These are phyloP conservation scores for Eleginops maclovinus DNA, from an alignment of 2,113 vertebrate species.

Conservation along the genomic window DNA sequence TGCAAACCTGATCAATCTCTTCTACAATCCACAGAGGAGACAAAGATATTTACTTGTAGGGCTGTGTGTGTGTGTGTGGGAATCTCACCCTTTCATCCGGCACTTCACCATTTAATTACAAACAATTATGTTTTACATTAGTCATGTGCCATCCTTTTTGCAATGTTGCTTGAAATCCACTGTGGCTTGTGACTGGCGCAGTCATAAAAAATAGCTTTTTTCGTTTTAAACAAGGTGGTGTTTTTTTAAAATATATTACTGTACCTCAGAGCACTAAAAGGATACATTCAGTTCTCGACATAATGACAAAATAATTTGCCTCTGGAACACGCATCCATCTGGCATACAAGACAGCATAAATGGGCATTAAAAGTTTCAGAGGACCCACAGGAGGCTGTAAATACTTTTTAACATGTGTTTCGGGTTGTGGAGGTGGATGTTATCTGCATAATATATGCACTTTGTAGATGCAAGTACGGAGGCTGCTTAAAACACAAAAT, in stretches of 20 bases:
- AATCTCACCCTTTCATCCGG: slow-evolving; percentile 12
- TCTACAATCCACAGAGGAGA: slow-evolving; percentile 20
- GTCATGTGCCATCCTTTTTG: slow-evolving; percentile 10
- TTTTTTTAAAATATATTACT: slow-evolving; percentile 57
- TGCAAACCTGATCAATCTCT: slow-evolving; percentile 38
- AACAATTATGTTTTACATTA: slow-evolving; percentile 46
- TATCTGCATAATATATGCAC: slow-evolving; percentile 39
- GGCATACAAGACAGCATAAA: slow-evolving; percentile 46
- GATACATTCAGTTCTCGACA: slow-evolving; percentile 47
- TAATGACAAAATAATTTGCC: slow-evolving; percentile 68
- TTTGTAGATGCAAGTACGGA: not conserved
- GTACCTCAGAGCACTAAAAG: slow-evolving; percentile 68
- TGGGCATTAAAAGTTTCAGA: slow-evolving; percentile 43
- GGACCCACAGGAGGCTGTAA: slow-evolving; percentile 22
- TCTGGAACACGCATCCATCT: slow-evolving; percentile 51
- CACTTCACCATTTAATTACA: slow-evolving; percentile 49
- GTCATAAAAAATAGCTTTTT: slow-evolving; percentile 4
- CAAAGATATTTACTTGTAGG: slow-evolving; percentile 18
- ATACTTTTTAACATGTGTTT: slow-evolving; percentile 44
- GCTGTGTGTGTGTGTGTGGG: not conserved
- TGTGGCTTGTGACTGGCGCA: slow-evolving; percentile 24
- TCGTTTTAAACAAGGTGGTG: not conserved
- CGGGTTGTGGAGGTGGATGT: slow-evolving; percentile 27
- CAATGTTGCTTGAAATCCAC: slow-evolving; percentile 13
- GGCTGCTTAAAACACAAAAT: slow-evolving; percentile 10